Evolutionary conservation across 2,113 vertebrate species (phyloP), one percentile per base, ranked within the genome.

Genomic region (Hyperopisus bebe): DNA sequence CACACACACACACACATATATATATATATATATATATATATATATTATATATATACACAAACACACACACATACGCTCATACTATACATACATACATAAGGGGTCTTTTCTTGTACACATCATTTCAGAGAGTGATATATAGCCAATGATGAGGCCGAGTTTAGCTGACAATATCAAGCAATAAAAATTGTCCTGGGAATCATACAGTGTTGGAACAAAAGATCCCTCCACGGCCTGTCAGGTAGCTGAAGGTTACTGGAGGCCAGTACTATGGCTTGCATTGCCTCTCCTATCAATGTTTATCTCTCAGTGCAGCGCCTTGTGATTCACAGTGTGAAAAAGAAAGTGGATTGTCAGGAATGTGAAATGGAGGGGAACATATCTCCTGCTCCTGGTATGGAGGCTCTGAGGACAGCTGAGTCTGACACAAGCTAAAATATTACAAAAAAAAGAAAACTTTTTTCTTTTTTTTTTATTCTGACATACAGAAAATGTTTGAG

Each of bases 271-370:
- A 47, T 47, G 42, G 82, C 15, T 47, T 47, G 82, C 21, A 84
- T 47, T 42, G 39, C 44, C 21, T 44, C 82, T 84, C 82, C 82
- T 47, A 47, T 84, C 82, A 47, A 47, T 44, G 44, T 47, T 84
- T 80, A 80, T 42, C 74, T 80, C 74, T 80, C 74, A 47, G 82
- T 46, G 82, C 39, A 44, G 44, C 46, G 82, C 19, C 82, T 84
- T 84, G 82, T 84, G 82, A 84, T 84, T 84, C 82, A 84, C 82
- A 84, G 82, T 84, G 82, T 44, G 82, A 84, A 80, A 80, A 80
- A 84, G 82, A 46, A 46, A 46, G 82, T 84, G 82, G 82, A 84
- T 84, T 84, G 82, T 46, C 82, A 84, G 82, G 82, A 47, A 84
- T 47, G 39, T 84, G 39, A 47, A 84, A 84, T 84, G 82, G 82